Conservation (phyloP, 2,797 vertebrate species). For the Chaenodraco wilsoni region DNA sequence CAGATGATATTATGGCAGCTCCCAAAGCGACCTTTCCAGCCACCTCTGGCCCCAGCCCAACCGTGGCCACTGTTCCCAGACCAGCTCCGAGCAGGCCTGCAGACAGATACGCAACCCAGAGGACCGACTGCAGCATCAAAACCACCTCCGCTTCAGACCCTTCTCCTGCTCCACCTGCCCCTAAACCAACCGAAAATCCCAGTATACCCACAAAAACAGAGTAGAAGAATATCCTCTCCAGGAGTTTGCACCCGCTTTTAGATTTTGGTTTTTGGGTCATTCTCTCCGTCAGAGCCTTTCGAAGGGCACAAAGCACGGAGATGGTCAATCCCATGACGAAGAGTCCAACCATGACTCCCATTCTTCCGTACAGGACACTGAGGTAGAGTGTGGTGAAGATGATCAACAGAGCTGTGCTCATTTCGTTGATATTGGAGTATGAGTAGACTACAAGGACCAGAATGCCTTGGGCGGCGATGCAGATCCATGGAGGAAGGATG, state of each 20-base stretch:
- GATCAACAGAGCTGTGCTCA: conserved; percentile 68
- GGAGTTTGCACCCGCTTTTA: conserved; percentile 30
- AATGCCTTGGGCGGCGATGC: conserved; percentile 47
- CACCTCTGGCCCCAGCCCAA: conserved; percentile 45
- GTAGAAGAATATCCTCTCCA: conserved; percentile 71
- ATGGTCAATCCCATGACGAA: conserved; percentile 49
- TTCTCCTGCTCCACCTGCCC: conserved; percentile 21
- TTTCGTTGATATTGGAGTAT: conserved; percentile 64
- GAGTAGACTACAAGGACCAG: conserved; percentile 63
- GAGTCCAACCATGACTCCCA: conserved; percentile 60
- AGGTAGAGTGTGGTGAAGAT: conserved; percentile 71
- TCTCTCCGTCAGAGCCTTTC: conserved; percentile 46
- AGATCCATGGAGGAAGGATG: conserved; percentile 58
- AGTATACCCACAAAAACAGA: conserved; percentile 62
- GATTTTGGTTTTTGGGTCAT: conserved; percentile 18
- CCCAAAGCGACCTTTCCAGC: conserved; percentile 55
- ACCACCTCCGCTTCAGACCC: conserved; percentile 47
- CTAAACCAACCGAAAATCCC: conserved; percentile 68
- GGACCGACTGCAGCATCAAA: conserved; percentile 62
- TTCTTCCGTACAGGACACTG: conserved; percentile 58
- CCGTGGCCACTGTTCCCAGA: conserved; percentile 70
- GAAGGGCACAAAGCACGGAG: conserved; percentile 42
- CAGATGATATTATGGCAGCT: conserved; percentile 52
- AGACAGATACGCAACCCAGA: conserved; percentile 71
- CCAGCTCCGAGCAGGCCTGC: conserved; percentile 70